Base-by-base conservation (phyloP, 1,140 invertebrate genomes). In the Euschistus heros region DNA sequence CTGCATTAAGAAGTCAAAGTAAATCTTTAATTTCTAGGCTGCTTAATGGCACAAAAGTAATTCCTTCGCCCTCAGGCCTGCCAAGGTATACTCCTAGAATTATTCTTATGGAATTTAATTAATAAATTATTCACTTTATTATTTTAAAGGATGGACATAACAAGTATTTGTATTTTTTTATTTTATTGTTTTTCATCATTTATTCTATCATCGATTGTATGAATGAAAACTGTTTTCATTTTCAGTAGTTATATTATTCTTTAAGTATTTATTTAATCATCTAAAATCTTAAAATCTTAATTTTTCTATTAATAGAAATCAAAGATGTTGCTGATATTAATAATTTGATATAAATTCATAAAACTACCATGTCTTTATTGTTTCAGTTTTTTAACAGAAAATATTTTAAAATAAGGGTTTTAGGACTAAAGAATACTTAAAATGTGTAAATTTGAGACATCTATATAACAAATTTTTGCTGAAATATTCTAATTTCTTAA, bases 31-130 rank as follows among this genome's bases (percentile, higher is more conserved):
- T 84, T 59, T 81, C 81, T 0, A 73, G 72, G 13, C 73, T 82
- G 68, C 71, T 86, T 10, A 86, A 86, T 74, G 79, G 82, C 18
- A 73, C 71, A 37, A 86, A 84, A 77, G 71, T 81, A 5, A 72
- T 86, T 63, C 79, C 76, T 4, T 78, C 76, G 0, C 77, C 81
- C 59, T 77, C 80, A 71, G 80, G 79, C 6, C 74, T 82, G 46
- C 76, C 76, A 55, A 78, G 80, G 81, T 82, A 74, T 72, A 67
- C 69, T 14, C 27, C 13, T 46, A 5, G 42, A 10, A 44, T 10
- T 10, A 44, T 44, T 10, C 7, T 10, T 44, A 44, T 10, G 7
- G 42, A 44, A 10, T 17, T 17, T 44, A 10, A 10, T 44, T 44
- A 8, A 10, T 10, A 17, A 44, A 44, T 10, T 17, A 10, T 17